Evolutionary conservation across 1,140 invertebrate genomes (phyloP), one percentile per base, ranked within the genome.

Genomic region (Riptortus pedestris): DNA sequence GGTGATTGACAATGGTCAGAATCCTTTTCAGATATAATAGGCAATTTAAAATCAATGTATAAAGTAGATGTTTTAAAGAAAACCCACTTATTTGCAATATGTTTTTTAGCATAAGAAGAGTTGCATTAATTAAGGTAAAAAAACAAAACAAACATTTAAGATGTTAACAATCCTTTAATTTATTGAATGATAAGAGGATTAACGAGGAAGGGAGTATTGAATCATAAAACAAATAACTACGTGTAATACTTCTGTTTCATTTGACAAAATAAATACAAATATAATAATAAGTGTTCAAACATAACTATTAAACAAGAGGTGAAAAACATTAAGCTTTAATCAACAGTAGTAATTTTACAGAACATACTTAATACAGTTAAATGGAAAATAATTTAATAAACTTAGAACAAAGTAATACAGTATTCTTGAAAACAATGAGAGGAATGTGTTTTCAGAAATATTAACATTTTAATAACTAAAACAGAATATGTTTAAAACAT

Each of bases 391-490:
- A n/a, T n/a, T n/a, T 38, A 38, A 7, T 14, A 38, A 38, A 5
- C 31, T 7, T 14, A 38, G 31, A 38, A 38, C 5, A 7, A 38
- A 38, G 5, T 38, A 38, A 38, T 7, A 7, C 5, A 38, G 5
- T 38, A 7, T 55, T 24, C 22, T 16, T 24, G 18, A 24, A 55
- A 55, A 55, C 51, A 55, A 55, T 24, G 14, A 55, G 51, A 24
- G 51, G 51, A 55, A 55, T 55, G 51, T 55, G 51, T 9, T 24
- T 24, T 26, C 18, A 55, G 22, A 20, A 47, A 47, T 47, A 47
- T 47, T 55, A 55, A 55, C 51, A 55, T 24, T 55, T 55, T 55
- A 55, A 55, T 55, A 55, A 55, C 22, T 55, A 24, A 55, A 55
- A 55, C 18, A 55, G 18, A 55, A 3, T 24, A 26, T 24, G 18